Percentiles rank a stretch among this genome's conserved stretches.
phyloP scores from a whole-genome alignment of 2,888 invertebrate species.

The Plemyria rubiginata region DNA sequence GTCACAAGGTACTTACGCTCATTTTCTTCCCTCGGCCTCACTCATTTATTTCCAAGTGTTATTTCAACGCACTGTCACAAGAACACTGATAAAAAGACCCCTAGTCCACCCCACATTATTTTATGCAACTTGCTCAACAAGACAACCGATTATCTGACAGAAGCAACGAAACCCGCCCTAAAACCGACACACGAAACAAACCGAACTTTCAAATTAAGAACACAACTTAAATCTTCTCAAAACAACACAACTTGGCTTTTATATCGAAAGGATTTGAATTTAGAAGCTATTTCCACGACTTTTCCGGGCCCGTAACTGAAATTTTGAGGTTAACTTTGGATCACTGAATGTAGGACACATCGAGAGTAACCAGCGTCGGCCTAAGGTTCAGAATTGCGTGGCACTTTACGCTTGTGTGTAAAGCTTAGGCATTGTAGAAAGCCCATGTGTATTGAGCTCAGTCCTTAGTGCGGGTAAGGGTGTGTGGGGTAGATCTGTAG shows the following conservation, averaged over 20 bases:
- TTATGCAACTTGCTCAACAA: slow-evolving; percentile 27
- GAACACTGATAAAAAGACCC: slow-evolving; percentile 39
- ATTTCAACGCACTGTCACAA: slow-evolving; percentile 52
- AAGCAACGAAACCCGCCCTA: slow-evolving; percentile 31
- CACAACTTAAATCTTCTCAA: slow-evolving; percentile 8
- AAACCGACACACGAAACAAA: slow-evolving; percentile 14
- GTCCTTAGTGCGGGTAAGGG: slow-evolving; percentile 37
- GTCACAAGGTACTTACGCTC: slow-evolving; percentile 67
- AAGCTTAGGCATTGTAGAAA: slow-evolving; percentile 48
- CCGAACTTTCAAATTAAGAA: slow-evolving; percentile 2
- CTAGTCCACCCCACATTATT: slow-evolving; percentile 38
- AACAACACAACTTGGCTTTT: slow-evolving; percentile 19
- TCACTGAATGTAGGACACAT: slow-evolving; percentile 77
- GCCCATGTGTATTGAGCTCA: slow-evolving; percentile 51
- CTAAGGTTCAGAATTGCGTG: slow-evolving; percentile 69
- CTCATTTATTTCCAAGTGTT: slow-evolving; percentile 51
- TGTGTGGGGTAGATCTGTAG: slow-evolving; percentile 52
- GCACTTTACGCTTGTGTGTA: slow-evolving; percentile 56
- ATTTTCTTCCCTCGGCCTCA: slow-evolving; percentile 54
- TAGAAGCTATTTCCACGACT: slow-evolving; percentile 53
- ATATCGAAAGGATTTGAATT: slow-evolving; percentile 37
- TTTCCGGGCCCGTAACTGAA: slow-evolving; percentile 61
- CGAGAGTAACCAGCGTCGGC: slow-evolving; percentile 56
- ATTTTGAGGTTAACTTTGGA: slow-evolving; percentile 80
- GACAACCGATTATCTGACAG: slow-evolving; percentile 32